phyloP scores from a whole-genome alignment of 2,113 vertebrate species.

The Crotophaga sulcirostris region DNA sequence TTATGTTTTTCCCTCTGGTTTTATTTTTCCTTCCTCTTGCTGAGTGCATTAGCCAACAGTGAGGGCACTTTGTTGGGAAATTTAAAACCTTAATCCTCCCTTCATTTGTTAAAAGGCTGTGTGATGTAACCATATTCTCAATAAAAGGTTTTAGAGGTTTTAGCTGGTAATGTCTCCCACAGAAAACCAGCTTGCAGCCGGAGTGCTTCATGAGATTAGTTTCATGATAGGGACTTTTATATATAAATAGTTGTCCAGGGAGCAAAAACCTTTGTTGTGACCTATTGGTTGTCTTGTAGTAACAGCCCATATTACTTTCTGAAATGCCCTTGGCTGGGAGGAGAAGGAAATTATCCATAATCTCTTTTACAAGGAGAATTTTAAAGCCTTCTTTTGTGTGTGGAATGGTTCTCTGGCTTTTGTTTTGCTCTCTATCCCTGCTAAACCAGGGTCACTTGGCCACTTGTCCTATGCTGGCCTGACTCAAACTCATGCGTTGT shows the following conservation, averaged over 20 bases:
- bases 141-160: conserved; percentile 56
- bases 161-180: conserved; percentile 40
- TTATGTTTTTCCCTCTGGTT: background rate
- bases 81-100: conserved; percentile 50
- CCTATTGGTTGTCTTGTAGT: background rate
- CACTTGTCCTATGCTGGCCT: background rate
- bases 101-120: conserved; percentile 17
- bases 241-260: background rate
- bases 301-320: background rate
- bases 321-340: background rate
- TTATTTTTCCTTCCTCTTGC: background rate
- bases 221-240: background rate
- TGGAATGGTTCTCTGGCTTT: background rate
- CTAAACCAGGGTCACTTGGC: background rate
- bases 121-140: conserved; percentile 53
- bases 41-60: background rate
- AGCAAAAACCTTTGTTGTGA: background rate
- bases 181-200: background rate
- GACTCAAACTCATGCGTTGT: background rate
- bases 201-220: background rate
- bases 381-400: background rate
- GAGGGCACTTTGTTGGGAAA: background rate
- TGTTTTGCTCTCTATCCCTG: background rate
- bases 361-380: background rate
- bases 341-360: background rate